These are phyloP conservation scores for Ctenoplectra terminalis DNA, from an alignment of 1,140 invertebrate genomes.

Conservation along the genomic window DNA sequence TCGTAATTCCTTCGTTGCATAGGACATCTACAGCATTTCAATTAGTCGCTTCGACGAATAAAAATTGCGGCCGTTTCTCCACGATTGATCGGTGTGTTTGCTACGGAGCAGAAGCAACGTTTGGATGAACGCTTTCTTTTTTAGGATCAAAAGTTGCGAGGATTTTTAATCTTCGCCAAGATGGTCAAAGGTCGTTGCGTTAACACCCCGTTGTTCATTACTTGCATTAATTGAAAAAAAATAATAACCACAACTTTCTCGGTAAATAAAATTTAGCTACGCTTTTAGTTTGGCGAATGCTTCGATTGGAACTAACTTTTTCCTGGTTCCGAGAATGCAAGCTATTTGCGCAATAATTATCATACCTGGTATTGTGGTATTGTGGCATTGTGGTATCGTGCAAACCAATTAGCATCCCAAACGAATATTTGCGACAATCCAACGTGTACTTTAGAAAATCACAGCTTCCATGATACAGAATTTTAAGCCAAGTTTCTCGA, in stretches of 20 bases:
- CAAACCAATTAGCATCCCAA: not conserved
- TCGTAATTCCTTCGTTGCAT: slow-evolving; percentile 48
- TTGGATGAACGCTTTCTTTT: not conserved
- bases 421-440: not conserved
- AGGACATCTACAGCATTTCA: slow-evolving; percentile 49
- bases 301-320: not conserved
- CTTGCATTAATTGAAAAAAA: too few relatives aligned
- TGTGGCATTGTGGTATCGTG: not conserved
- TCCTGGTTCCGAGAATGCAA: not conserved
- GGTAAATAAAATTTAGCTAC: too few relatives aligned
- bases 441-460: not conserved
- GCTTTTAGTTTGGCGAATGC: too few relatives aligned
- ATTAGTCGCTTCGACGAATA: slow-evolving; percentile 37
- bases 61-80: slow-evolving; percentile 14
- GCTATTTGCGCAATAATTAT: not conserved
- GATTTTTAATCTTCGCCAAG: too few relatives aligned
- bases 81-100: not conserved
- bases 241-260: too few relatives aligned
- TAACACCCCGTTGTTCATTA: too few relatives aligned
- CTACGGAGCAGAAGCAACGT: not conserved
- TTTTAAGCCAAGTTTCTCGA: not conserved
- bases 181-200: too few relatives aligned
- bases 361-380: too few relatives aligned
- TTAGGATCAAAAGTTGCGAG: not conserved
- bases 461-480: not conserved